These are phyloP conservation scores for Brachionus manjavacas DNA, from an alignment of 1,140 invertebrate genomes.

Conservation along the genomic window DNA sequence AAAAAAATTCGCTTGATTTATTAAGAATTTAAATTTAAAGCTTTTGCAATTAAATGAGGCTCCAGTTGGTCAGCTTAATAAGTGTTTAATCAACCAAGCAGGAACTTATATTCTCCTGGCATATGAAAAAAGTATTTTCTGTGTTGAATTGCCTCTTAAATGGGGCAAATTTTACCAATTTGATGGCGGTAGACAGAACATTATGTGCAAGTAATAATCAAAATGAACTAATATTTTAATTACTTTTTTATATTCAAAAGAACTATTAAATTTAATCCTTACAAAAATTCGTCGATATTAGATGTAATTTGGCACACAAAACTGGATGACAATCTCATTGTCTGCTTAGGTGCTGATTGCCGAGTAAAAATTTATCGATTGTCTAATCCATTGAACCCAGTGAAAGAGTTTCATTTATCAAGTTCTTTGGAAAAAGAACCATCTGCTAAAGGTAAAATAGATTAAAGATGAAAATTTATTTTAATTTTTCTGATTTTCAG, in stretches of 20 bases:
- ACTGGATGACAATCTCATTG: not conserved
- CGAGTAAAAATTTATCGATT: not conserved
- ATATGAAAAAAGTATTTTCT: conserved; percentile 8
- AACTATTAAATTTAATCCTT: not conserved
- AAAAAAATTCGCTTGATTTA: not conserved
- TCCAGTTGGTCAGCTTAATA: not conserved
- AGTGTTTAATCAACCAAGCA: not conserved
- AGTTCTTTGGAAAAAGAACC: not conserved
- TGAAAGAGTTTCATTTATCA: not conserved
- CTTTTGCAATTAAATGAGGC: not conserved
- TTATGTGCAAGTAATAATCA: not conserved
- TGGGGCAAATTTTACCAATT: conserved; percentile 10
- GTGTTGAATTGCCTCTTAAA: conserved; percentile 16
- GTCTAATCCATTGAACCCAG: not conserved
- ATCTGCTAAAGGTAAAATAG: not conserved
- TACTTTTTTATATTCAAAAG: not conserved
- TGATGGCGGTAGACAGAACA: not conserved
- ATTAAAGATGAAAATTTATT: not conserved
- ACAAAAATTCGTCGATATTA: not conserved
- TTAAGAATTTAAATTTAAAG: not conserved
- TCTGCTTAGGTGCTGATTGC: not conserved
- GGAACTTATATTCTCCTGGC: not conserved
- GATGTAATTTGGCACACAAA: conserved; percentile 28
- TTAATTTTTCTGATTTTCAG: not conserved
- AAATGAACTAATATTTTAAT: not conserved